Percentiles rank a stretch among this genome's conserved stretches.
Evolutionary conservation across 2,797 vertebrate species (phyloP).

Genomic region (Urophycis tenuis): DNA sequence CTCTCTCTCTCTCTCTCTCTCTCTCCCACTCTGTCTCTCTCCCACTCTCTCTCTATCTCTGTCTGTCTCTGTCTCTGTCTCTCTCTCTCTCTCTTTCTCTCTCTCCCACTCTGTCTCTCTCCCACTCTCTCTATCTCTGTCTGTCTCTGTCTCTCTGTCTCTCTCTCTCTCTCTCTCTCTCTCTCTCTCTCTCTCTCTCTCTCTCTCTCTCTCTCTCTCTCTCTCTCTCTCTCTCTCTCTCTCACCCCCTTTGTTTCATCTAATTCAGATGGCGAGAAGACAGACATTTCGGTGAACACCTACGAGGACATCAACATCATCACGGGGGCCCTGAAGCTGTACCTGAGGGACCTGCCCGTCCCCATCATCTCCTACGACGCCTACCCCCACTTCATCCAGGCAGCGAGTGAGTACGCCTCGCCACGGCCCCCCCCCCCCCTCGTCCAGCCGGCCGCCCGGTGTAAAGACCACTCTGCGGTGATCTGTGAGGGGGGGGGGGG

Average conservation of each 20-base stretch:
- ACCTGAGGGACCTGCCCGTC: conserved; percentile 98
- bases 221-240: conserved; percentile 8
- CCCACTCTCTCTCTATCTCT: background rate
- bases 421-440: too few species aligned
- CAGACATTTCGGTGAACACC: conserved; percentile 94
- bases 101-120: conserved; percentile 3
- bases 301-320: conserved; percentile 99
- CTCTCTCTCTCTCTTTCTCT: background rate
- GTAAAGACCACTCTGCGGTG: too few species aligned
- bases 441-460: too few species aligned
- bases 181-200: conserved; percentile 6
- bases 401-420: conserved; percentile 83
- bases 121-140: background rate
- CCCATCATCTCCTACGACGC: conserved; percentile 95
- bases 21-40: background rate
- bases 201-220: background rate
- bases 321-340: conserved; percentile 97
- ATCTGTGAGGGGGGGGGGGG: too few species aligned
- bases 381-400: conserved; percentile 96
- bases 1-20: conserved; percentile 7
- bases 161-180: conserved; percentile 5
- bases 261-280: conserved; percentile 90
- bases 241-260: background rate
- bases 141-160: conserved; percentile 25
- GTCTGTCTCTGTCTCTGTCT: conserved; percentile 5